A percentile compares a stretch with the other conserved stretches of the same genome.
Conservation (phyloP, 2,113 vertebrate species). For the Odocoileus hemionus region DNA sequence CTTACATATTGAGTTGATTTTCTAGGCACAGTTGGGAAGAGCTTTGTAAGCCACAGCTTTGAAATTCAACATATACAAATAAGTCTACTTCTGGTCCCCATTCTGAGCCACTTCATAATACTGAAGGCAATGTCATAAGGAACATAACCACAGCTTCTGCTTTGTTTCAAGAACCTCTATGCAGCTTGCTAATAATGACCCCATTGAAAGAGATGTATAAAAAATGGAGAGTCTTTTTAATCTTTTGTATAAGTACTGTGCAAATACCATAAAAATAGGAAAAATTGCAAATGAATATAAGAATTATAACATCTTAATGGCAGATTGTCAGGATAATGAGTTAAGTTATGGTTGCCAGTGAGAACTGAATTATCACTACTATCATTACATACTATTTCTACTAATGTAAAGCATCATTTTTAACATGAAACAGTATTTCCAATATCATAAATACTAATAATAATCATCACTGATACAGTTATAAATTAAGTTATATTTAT, state of each 20-base stretch:
- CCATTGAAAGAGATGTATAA: neutral
- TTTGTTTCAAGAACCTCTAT: neutral
- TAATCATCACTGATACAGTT: neutral
- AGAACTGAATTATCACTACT: conserved; percentile 3
- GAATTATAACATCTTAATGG: conserved; percentile 24
- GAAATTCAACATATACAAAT: neutral
- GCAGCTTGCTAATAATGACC: neutral
- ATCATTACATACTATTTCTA: conserved; percentile 3
- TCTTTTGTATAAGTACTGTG: neutral
- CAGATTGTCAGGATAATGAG: conserved; percentile 2
- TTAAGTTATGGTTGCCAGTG: conserved; percentile 22
- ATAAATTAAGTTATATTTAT: neutral
- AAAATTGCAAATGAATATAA: neutral
- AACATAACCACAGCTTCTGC: neutral
- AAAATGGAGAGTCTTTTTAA: neutral
- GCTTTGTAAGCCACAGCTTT: neutral
- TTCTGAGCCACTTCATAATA: neutral
- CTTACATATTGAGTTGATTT: neutral
- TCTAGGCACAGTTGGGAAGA: neutral
- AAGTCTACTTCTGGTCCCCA: neutral
- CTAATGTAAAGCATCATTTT: neutral
- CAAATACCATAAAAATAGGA: neutral
- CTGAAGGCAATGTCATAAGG: neutral
- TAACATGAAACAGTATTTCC: conserved; percentile 12
- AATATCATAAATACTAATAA: neutral